A percentile compares a stretch with the other conserved stretches of the same genome.
These are phyloP conservation scores for Mesembrinibis cayennensis DNA, from an alignment of 2,113 vertebrate genomes.

Conservation along the genomic window DNA sequence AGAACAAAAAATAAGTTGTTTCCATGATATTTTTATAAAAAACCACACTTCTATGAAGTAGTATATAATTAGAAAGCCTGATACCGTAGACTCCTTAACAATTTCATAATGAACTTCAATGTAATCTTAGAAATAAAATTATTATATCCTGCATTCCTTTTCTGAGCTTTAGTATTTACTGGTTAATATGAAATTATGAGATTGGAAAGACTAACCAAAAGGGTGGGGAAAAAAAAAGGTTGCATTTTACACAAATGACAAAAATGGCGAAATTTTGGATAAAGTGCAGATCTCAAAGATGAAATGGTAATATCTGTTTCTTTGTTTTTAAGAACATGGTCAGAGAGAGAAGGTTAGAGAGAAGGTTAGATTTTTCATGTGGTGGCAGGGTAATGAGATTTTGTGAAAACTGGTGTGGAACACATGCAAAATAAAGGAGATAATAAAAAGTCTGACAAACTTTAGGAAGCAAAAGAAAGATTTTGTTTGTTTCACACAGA, in stretches of 20 bases:
- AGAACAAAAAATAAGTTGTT: neutral
- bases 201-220: neutral
- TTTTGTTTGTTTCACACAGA: neutral
- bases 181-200: neutral
- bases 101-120: neutral
- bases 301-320: neutral
- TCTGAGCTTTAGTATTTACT: neutral
- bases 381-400: neutral
- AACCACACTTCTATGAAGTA: rapidly evolving
- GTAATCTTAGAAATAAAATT: neutral
- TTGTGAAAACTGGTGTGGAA: neutral
- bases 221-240: neutral
- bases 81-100: neutral
- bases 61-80: neutral
- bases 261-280: neutral
- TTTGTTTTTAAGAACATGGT: neutral
- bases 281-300: neutral
- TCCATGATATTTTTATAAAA: neutral
- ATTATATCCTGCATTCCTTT: neutral
- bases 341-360: neutral
- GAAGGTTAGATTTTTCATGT: neutral
- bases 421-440: neutral
- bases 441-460: neutral
- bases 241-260: neutral
- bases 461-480: neutral